A percentile compares a stretch with the other conserved stretches of the same genome.
phyloP scores from a whole-genome alignment of 2,797 vertebrate species.

The Hypotaenidia philippensis region DNA sequence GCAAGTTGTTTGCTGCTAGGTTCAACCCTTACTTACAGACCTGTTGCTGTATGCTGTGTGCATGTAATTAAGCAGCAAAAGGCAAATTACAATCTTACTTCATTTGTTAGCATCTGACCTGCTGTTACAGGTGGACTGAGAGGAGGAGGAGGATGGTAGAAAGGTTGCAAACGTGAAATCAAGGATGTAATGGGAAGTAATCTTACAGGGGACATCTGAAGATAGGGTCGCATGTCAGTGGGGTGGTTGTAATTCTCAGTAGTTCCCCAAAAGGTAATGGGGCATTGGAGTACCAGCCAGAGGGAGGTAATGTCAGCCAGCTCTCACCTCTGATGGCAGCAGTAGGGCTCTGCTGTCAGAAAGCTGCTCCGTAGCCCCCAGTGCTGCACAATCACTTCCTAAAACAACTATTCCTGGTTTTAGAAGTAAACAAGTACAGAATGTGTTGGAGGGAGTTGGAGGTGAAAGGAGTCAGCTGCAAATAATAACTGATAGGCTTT shows the following conservation, averaged over 20 bases:
- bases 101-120: background rate
- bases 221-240: accelerated
- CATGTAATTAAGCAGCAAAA: background rate
- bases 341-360: background rate
- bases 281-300: background rate
- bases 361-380: background rate
- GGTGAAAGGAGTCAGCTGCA: background rate
- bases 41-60: background rate
- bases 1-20: background rate
- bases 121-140: background rate
- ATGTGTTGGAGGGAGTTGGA: background rate
- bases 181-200: background rate
- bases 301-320: background rate
- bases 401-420: background rate
- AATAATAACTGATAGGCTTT: background rate
- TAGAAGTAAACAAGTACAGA: background rate
- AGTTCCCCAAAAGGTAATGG: background rate
- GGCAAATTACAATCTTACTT: too few species aligned
- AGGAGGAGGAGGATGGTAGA: background rate
- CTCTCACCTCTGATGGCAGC: background rate
- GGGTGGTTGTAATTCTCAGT: background rate
- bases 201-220: background rate
- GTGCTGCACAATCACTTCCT: background rate
- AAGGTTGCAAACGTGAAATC: background rate
- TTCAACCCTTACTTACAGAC: background rate